Base-by-base conservation (phyloP, 35 echinoderm and acorn worm species). In the Stichopus chloronotus region DNA sequence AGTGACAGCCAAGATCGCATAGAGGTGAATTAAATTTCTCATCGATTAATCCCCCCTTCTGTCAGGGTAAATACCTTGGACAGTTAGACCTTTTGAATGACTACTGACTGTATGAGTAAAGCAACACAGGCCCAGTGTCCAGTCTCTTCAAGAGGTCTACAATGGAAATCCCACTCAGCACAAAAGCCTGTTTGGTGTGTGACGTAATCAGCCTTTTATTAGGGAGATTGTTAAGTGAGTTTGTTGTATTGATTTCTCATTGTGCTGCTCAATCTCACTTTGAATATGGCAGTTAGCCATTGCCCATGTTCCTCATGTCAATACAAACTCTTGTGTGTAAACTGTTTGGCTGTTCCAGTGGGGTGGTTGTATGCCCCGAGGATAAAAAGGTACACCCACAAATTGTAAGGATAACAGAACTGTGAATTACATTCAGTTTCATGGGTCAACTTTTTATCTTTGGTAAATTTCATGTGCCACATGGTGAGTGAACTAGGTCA, bases 131-230 rank as follows among this genome's bases (percentile, higher is more conserved):
- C 61, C 19, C 61, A 14, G 61, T 65, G 11, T 19, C 61, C 19
- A 56, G 43, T 16, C 53, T 9, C 6, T 55, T 10, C 11, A 52
- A 21, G 8, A 78, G 76, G 6, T 83, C 80, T 83, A 53, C 80
- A 83, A 83, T 56, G 10, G 80, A 56, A 56, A 83, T 43, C 6
- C 43, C 55, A 56, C 55, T 19, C 43, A 19, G 25, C 52, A 83
- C 80, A 83, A 83, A 53, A 83, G 80, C 17, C 55, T 83, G 80
- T 83, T 83, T 83, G 80, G 80, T 52, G 17, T 83, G n/a, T 83
- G 80, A 83, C 53, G 53, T 83, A 83, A 83, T 56, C 52, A 83
- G 53, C 53, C 55, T 83, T 83, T 52, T 83, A 10, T 83, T 52
- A 52, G 13, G 17, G 6, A 83, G 80, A 83, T 83, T 17, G 61